Base-by-base conservation (phyloP, 23 tunicate species). In the Halocynthia aurantium region DNA sequence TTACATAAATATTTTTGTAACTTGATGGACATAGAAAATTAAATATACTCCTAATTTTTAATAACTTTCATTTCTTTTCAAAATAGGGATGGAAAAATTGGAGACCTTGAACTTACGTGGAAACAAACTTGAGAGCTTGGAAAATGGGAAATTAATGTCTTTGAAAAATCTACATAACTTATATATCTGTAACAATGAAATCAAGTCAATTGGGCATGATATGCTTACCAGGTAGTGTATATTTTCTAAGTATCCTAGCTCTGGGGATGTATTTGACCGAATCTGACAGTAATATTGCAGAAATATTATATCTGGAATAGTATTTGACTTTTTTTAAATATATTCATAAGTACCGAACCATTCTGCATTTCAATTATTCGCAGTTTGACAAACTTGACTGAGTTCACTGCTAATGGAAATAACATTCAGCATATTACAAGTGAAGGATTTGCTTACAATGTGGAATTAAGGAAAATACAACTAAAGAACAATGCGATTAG, bases 401-500 rank as follows among this genome's bases (percentile, higher is more conserved):
- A 67, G 21, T 66, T 88, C 20, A 82, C 87, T 12, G 87, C 87
- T 11, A 80, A 88, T 72, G 51, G 80, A 20, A 88, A 88, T 61
- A 15, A 73, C 55, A 76, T 88, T 10, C 57, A 53, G 54, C 22
- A 53, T 7, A 52, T 88, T 52, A 50, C 66, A 7, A 80, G 78
- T 19, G 55, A 51, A 6, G 66, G 75, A 6, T 88, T 88, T 44
- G 20, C 64, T 15, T 10, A 56, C 22, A 88, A 88, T 53, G n/a
- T 11, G 8, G 57, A 60, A 7, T 64, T 88, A 55, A 78, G 64
- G 64, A 77, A 71, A 52, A 31, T 88, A 10, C 83, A 76, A 8
- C 68, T 88, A 6, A 88, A 71, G 52, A 55, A 62, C 51, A 88
- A 88, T 53, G 54, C 55, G 6, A 22, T 88, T 6, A 40, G 11